Percentiles rank a stretch among this genome's conserved stretches.
These are phyloP conservation scores for Athene noctua DNA, from an alignment of 2,113 vertebrate genomes.

Conservation along the genomic window DNA sequence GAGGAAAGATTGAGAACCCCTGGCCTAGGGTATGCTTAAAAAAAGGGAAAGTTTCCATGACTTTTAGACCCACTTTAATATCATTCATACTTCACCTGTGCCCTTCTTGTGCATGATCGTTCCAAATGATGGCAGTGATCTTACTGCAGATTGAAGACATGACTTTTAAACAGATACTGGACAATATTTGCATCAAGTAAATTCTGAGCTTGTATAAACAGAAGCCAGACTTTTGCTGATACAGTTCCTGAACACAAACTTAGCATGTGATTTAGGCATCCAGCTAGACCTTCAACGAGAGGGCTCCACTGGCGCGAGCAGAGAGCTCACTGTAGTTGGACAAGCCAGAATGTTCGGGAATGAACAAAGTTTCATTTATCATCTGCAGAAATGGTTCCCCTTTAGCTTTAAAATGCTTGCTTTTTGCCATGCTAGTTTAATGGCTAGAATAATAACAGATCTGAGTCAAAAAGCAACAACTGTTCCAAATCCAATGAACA, in stretches of 20 bases:
- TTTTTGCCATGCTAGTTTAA: background rate
- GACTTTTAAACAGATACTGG: background rate
- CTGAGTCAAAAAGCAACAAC: background rate
- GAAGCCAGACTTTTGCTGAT: background rate
- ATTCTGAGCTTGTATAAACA: background rate
- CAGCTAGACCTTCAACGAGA: background rate
- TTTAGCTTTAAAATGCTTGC: background rate
- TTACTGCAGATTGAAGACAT: background rate
- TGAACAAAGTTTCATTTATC: background rate
- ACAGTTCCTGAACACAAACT: background rate
- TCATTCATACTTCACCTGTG: background rate
- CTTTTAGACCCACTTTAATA: background rate
- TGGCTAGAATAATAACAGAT: background rate
- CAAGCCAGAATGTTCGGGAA: background rate
- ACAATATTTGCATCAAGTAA: background rate
- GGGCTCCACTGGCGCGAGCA: background rate
- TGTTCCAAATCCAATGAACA: background rate
- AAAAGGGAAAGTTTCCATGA: background rate
- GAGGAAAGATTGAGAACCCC: no score
- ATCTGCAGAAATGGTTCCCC: background rate
- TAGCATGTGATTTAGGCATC: background rate
- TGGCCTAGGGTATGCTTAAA: background rate
- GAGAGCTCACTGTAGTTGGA: background rate
- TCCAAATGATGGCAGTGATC: background rate
- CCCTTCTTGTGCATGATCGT: background rate